These are phyloP conservation scores for Crypturellus tataupa DNA, from an alignment of 2,797 vertebrate species.

Conservation along the genomic window DNA sequence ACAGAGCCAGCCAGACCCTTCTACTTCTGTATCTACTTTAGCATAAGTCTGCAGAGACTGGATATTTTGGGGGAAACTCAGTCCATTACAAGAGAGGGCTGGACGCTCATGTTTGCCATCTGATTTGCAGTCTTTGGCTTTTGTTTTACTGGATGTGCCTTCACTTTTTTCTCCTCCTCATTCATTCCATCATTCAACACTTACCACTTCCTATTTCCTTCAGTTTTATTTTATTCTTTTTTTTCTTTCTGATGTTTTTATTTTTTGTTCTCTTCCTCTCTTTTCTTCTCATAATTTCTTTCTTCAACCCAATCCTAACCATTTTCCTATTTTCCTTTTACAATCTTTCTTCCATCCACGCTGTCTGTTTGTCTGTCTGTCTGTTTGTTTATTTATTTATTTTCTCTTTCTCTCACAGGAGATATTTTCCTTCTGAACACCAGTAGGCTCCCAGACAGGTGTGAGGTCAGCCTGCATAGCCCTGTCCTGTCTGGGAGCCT, in stretches of 20 bases:
- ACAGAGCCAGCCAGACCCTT: neutral
- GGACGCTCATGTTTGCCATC: neutral
- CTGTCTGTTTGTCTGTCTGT: neutral
- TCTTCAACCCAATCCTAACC: neutral
- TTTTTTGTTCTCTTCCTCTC: neutral
- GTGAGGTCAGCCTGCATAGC: conserved; percentile 86
- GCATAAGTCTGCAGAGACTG: neutral
- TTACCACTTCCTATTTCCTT: neutral
- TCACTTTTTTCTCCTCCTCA: neutral
- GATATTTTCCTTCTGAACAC: conserved; percentile 85
- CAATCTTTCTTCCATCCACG: neutral
- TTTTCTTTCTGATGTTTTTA: neutral
- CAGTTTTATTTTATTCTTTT: neutral
- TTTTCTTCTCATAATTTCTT: neutral
- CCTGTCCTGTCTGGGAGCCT: conserved; percentile 82
- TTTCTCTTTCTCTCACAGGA: conserved; percentile 73
- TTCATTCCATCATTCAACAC: neutral
- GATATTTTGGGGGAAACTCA: neutral
- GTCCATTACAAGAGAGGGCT: neutral
- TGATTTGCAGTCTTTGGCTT: neutral
- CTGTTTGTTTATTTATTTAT: neutral
- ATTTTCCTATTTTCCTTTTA: neutral
- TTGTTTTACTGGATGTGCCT: neutral
- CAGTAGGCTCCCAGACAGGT: conserved; percentile 75
- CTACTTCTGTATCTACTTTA: neutral